Conservation (phyloP, 30 jellyfish, hydroid and myxozoan genomes). For the Hydractinia symbiolongicarpus region DNA sequence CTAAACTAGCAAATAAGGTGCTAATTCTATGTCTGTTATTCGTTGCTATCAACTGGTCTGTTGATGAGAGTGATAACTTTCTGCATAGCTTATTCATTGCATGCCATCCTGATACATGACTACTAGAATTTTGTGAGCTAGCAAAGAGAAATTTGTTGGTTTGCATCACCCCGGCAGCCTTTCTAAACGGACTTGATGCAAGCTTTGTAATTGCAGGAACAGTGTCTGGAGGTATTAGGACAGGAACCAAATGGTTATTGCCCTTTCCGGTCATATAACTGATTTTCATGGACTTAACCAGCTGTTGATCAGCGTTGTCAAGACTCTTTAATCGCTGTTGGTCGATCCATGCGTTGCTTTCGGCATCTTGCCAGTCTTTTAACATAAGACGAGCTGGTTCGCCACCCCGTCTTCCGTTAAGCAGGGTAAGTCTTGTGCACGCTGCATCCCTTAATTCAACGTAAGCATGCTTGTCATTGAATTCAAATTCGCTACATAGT, state of each 20-base stretch:
- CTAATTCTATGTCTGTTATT: neutral
- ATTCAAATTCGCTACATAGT: no score
- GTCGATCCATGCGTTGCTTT: slow-evolving; percentile 26
- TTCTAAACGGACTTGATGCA: neutral
- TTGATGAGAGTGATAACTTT: neutral
- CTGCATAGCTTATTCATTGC: slow-evolving; percentile 12
- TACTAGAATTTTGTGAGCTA: slow-evolving; percentile 14
- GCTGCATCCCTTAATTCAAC: no score
- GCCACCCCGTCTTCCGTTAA: neutral
- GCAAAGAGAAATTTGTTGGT: slow-evolving; percentile 22
- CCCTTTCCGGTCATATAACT: neutral
- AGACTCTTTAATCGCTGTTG: neutral
- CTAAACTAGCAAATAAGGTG: neutral
- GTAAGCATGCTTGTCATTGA: no score
- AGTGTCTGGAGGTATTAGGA: neutral
- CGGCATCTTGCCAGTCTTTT: slow-evolving; percentile 25
- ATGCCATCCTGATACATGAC: slow-evolving; percentile 35
- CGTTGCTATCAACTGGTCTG: neutral
- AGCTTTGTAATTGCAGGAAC: neutral
- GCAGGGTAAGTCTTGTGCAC: no score
- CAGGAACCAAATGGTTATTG: neutral
- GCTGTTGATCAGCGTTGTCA: neutral
- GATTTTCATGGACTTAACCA: neutral
- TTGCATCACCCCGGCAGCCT: slow-evolving; percentile 6
- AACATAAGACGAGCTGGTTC: slow-evolving; percentile 29